A percentile compares a stretch with the other conserved stretches of the same genome.
These are phyloP conservation scores for Eulemur macaco DNA, from an alignment of 2,113 vertebrate species.

Conservation along the genomic window DNA sequence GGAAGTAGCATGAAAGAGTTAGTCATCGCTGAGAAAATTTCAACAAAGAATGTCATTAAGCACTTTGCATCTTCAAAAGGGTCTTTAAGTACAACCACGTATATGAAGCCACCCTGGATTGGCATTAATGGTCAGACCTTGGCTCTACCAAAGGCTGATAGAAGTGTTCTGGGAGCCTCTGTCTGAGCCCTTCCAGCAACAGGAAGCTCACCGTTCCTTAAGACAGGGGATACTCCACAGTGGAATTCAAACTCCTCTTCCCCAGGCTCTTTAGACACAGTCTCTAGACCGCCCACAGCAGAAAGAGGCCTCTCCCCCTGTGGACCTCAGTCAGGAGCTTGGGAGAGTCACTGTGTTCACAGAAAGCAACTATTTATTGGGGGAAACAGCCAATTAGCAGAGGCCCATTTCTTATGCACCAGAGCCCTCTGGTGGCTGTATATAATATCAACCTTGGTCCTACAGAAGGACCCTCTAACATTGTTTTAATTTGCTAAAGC, in stretches of 20 bases:
- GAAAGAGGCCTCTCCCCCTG: accelerated
- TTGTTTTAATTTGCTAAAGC: not conserved
- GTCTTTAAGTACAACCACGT: not conserved
- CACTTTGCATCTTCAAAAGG: not conserved
- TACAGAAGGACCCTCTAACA: not conserved
- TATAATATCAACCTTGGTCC: accelerated
- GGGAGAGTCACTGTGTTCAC: not conserved
- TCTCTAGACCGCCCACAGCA: not conserved
- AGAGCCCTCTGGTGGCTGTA: conserved; percentile 50
- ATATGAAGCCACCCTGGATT: not conserved
- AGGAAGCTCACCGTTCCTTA: not conserved
- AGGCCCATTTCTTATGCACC: not conserved
- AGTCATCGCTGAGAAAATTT: not conserved
- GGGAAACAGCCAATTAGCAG: too few species aligned
- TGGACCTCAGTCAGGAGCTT: not conserved
- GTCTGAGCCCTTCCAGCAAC: not conserved
- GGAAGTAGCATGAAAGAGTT: not conserved
- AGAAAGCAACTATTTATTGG: not conserved
- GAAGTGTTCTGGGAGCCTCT: not conserved
- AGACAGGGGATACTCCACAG: not conserved
- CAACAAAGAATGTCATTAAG: not conserved
- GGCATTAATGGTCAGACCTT: accelerated
- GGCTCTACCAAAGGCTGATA: not conserved
- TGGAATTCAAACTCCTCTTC: not conserved
- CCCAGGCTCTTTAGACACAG: not conserved